Percentiles rank a stretch among this genome's conserved stretches.
These are phyloP conservation scores for Leptobrachium ailaonicum DNA, from an alignment of 2,113 vertebrate genomes.

Conservation along the genomic window DNA sequence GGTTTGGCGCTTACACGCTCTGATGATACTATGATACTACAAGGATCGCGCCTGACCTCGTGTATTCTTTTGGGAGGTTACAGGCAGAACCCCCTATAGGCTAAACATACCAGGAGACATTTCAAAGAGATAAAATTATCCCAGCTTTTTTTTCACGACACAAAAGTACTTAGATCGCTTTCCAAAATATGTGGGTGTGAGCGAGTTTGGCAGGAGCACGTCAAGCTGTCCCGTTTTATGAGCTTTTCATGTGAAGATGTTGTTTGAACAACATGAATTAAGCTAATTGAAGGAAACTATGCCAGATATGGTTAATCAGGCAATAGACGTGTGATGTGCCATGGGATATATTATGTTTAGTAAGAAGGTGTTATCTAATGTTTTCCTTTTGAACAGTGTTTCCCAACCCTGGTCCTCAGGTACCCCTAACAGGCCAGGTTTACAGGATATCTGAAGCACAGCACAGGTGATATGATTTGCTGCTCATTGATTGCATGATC, in stretches of 20 bases:
- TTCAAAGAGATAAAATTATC: slow-evolving; percentile 50
- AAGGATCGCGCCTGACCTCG: slow-evolving; percentile 61
- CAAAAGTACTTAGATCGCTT: slow-evolving; percentile 52
- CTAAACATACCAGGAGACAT: slow-evolving; percentile 52
- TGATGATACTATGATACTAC: slow-evolving; percentile 48
- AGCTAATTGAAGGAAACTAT: slow-evolving; percentile 51
- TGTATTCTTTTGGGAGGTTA: slow-evolving; percentile 52
- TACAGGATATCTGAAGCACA: too few relatives aligned
- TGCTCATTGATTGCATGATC: too few relatives aligned
- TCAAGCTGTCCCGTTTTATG: slow-evolving; percentile 53
- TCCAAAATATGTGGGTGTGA: slow-evolving; percentile 51
- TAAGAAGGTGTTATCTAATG: too few relatives aligned
- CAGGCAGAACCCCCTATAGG: slow-evolving; percentile 54
- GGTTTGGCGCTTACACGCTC: slow-evolving; percentile 53
- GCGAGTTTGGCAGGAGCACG: slow-evolving; percentile 44
- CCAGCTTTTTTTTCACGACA: slow-evolving; percentile 4
- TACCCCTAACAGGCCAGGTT: too few relatives aligned
- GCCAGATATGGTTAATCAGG: slow-evolving; percentile 51
- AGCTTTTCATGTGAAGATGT: slow-evolving; percentile 51
- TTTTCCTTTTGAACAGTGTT: too few relatives aligned
- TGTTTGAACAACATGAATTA: slow-evolving; percentile 62
- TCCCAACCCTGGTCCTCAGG: too few relatives aligned
- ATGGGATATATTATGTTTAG: neutral
- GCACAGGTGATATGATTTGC: too few relatives aligned
- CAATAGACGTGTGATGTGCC: neutral